Conservation (phyloP, 2,888 invertebrate genomes). For the Pammene aurita region DNA sequence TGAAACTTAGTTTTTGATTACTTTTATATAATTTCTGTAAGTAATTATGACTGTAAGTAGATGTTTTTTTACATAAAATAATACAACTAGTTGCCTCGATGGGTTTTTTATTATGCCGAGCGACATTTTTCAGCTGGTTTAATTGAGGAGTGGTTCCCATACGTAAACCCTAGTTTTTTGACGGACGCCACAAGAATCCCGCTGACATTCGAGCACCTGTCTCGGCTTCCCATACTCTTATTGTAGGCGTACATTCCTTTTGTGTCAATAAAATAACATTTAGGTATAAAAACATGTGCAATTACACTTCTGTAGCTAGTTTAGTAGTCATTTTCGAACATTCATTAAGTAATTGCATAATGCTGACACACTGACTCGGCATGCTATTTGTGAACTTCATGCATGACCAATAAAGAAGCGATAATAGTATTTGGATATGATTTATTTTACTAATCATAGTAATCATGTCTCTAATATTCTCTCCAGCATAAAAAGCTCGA, state of each 20-base stretch:
- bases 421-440: too few species aligned
- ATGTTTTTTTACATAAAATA: background rate
- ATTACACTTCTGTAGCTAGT: constrained; percentile 17
- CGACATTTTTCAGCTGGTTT: constrained; percentile 76
- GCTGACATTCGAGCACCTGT: constrained; percentile 67
- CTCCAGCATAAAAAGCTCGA: too few species aligned
- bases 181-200: constrained; percentile 62
- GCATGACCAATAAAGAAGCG: background rate
- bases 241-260: constrained; percentile 46
- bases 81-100: constrained; percentile 62
- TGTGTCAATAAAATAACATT: constrained; percentile 23
- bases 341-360: constrained; percentile 4
- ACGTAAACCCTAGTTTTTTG: constrained; percentile 72
- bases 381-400: background rate
- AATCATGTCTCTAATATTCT: too few species aligned
- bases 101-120: constrained; percentile 66
- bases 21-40: too few species aligned
- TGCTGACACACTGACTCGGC: background rate
- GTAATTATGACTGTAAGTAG: too few species aligned
- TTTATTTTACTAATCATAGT: too few species aligned
- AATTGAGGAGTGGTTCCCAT: constrained; percentile 65
- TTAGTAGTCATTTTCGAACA: constrained; percentile 6
- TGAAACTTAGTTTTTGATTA: too few species aligned
- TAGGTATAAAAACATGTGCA: constrained; percentile 2
- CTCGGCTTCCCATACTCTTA: constrained; percentile 51